A percentile compares a stretch with the other conserved stretches of the same genome.
Evolutionary conservation across 2,888 invertebrate genomes (phyloP).

Genomic region (Brachypalpus laphriformis): DNA sequence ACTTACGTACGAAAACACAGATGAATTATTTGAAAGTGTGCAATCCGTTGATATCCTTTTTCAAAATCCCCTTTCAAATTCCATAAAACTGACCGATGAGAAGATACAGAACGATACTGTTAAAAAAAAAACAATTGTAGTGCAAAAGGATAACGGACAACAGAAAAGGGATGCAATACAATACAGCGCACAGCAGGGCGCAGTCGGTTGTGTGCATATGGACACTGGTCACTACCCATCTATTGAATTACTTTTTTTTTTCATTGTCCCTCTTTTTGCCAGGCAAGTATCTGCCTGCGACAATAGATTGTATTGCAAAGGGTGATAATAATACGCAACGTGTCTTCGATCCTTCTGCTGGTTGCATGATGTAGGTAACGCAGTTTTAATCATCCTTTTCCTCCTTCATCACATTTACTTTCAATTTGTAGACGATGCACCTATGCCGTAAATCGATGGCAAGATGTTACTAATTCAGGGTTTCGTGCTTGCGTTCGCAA

Average conservation of each 20-base stretch:
- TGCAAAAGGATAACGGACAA: constrained; percentile 66
- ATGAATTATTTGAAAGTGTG: background rate
- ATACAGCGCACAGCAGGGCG: constrained; percentile 67
- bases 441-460: constrained; percentile 12
- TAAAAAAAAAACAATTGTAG: constrained; percentile 69
- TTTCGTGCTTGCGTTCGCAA: constrained; percentile 50
- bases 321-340: constrained; percentile 69
- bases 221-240: constrained; percentile 64
- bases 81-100: constrained; percentile 51
- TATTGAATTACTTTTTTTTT: constrained; percentile 31
- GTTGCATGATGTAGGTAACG: constrained; percentile 60
- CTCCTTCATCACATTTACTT: constrained; percentile 46
- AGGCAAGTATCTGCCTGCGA: constrained; percentile 14
- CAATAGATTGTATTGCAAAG: constrained; percentile 55
- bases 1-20: background rate
- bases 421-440: constrained; percentile 54
- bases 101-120: constrained; percentile 21
- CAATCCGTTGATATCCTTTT: constrained; percentile 59
- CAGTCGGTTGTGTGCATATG: constrained; percentile 61
- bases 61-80: constrained; percentile 13
- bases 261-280: constrained; percentile 25
- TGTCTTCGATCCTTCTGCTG: constrained; percentile 50
- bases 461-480: constrained; percentile 45
- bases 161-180: constrained; percentile 52
- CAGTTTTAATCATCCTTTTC: constrained; percentile 44